Evolutionary conservation across 1,140 invertebrate genomes (phyloP), one percentile per base, ranked within the genome.

Genomic region (Macrosteles quadrilineatus): DNA sequence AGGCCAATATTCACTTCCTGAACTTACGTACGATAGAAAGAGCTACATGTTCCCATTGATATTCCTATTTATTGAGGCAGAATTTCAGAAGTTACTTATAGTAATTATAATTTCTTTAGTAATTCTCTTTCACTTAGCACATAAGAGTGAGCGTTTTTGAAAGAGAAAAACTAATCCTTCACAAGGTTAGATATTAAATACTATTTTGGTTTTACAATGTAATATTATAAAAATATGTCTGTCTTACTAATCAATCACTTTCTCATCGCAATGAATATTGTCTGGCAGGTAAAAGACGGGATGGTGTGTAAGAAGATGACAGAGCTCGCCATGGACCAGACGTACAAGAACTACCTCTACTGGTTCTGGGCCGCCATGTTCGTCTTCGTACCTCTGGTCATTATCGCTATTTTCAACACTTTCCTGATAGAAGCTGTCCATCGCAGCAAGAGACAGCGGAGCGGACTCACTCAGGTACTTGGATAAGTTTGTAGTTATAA

Each of bases 321-420:
- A 29, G 14, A 14, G 21, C 75, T 89, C 59, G 85, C 83, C 17
- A 76, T 79, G 12, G 84, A 87, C 74, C 76, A 81, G 11, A 82
- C 82, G 1, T 91, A 91, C 77, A 79, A 77, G 3, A 81, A 81
- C 19, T 81, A 89, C 21, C 91, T 90, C 78, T 88, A 87, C 72
- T 87, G 88, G 85, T 87, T 87, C 74, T 86, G 85, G n/a, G 82
- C 87, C 2, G 76, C 89, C 1, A 78, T 86, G 0, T 91, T 91
- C 76, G 86, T 87, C 1, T 79, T 91, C 21, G 72, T 91, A 17
- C 91, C 91, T 0, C 79, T 92, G 1, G 72, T 86, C 1, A 77
- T 91, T 0, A 79, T 93, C 67, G 84, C 85, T 11, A 83, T 88
- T n/a, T 91, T 93, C 76, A 93, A 93, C 78, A 85, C 84, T 63